Evolutionary conservation across 2,113 vertebrate species (phyloP), one percentile per base, ranked within the genome.

Genomic region (Chaetura pelagica): DNA sequence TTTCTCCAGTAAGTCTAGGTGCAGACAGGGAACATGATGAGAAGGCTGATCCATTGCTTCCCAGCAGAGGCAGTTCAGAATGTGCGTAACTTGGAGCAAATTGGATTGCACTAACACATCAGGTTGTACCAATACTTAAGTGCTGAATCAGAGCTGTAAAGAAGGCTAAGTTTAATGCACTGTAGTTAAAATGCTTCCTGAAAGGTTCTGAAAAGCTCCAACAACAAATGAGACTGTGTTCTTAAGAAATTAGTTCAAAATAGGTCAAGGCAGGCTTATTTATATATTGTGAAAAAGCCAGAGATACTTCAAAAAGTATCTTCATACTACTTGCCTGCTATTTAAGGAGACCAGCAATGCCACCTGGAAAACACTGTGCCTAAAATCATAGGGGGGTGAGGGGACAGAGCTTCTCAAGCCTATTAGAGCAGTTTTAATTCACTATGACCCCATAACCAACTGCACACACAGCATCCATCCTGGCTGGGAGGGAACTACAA

Each of bases 111-210:
- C 73, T 48, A 51, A 46, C 44, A 18, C 38, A 54, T 58, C 23
- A 13, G 54, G 84, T 54, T 61, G 49, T 79, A 57, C 40, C 26
- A 42, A 22, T 55, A 38, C 4, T 0, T 24, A 80, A 80, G 32
- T 94, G 90, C 83, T 93, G 79, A 88, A 74, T 92, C 84, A 79
- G 84, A 52, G n/a, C 80, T 66, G 59, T 64, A 49, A 88, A 58
- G 79, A 85, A 91, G 54, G 67, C 40, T 27, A 79, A 72, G 23
- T n/a, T 61, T 89, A 90, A 89, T 81, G 86, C 84, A 74, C 61
- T 84, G 48, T 46, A 61, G 48, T 87, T 71, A 72, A 92, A 90
- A 75, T 24, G 40, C 73, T 90, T 93, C 80, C 61, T 1, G 9
- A 84, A 89, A 94, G 64, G 52, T 72, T 89, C 44, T 74, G 68